These are phyloP conservation scores for Aphelocoma coerulescens DNA, from an alignment of 2,113 vertebrate genomes.

Conservation along the genomic window DNA sequence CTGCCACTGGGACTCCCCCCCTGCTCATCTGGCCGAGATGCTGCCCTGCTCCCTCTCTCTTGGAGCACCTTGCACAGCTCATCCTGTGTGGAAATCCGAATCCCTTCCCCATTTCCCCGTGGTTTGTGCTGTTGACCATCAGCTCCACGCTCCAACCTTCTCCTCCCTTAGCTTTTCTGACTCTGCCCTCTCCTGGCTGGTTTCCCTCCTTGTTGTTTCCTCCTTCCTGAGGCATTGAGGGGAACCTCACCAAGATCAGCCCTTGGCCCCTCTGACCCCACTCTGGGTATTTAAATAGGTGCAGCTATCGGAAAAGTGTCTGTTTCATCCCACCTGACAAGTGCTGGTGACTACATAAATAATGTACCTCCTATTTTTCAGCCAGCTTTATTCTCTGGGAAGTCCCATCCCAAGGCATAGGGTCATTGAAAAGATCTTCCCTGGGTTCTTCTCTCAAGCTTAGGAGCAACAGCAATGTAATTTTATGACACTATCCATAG, in stretches of 20 bases:
- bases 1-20: not conserved
- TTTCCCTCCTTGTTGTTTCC: not conserved
- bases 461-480: not conserved
- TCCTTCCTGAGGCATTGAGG: not conserved
- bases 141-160: not conserved
- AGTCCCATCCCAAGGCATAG: not conserved
- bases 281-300: not conserved
- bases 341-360: not conserved
- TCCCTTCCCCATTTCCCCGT: not conserved
- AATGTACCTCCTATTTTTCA: not conserved
- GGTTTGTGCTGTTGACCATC: not conserved
- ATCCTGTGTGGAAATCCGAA: not conserved
- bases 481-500: not conserved
- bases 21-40: not conserved
- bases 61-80: not conserved
- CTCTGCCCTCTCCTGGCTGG: slow-evolving; percentile 56
- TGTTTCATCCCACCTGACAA: not conserved
- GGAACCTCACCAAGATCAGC: not conserved
- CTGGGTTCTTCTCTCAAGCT: not conserved
- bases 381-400: not conserved
- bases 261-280: not conserved
- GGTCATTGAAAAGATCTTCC: not conserved
- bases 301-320: not conserved
- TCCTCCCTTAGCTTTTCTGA: slow-evolving; percentile 18
- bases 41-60: not conserved